These are phyloP conservation scores for Andricus grossulariae DNA, from an alignment of 1,140 invertebrate genomes.

Conservation along the genomic window DNA sequence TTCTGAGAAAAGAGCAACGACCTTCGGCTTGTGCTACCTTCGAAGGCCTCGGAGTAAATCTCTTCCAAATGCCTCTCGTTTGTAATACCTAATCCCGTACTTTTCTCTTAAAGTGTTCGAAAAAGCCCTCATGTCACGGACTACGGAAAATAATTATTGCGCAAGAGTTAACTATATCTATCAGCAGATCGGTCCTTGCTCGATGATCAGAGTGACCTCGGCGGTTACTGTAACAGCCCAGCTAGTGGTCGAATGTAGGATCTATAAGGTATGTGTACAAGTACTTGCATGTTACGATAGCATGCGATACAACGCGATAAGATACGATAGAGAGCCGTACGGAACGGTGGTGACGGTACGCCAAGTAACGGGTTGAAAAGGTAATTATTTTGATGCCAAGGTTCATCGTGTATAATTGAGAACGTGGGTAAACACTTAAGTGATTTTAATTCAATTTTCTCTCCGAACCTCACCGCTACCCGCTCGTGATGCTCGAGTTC, in stretches of 20 bases:
- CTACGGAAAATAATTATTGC: slow-evolving; percentile 72
- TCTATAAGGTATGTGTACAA: slow-evolving; percentile 45
- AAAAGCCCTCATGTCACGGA: slow-evolving; percentile 45
- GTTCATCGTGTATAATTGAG: slow-evolving; percentile 72
- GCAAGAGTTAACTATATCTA: slow-evolving; percentile 66
- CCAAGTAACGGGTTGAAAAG: slow-evolving; percentile 66
- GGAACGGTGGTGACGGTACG: slow-evolving; percentile 49
- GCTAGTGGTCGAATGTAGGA: slow-evolving; percentile 45
- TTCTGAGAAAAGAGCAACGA: slow-evolving; percentile 33
- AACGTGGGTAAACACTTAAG: slow-evolving; percentile 72
- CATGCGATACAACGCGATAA: slow-evolving; percentile 53
- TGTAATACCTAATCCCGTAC: slow-evolving; percentile 64
- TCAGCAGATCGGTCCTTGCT: slow-evolving; percentile 50
- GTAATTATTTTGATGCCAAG: slow-evolving; percentile 73
- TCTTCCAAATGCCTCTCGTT: slow-evolving; percentile 43
- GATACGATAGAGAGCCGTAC: slow-evolving; percentile 51
- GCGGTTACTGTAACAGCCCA: slow-evolving; percentile 55
- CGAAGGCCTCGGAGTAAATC: slow-evolving; percentile 20
- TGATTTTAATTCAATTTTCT: slow-evolving; percentile 72
- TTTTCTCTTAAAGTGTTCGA: slow-evolving; percentile 44
- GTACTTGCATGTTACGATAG: slow-evolving; percentile 40
- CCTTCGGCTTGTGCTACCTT: slow-evolving; percentile 25
- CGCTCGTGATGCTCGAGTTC: slow-evolving; percentile 52
- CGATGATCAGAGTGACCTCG: slow-evolving; percentile 40
- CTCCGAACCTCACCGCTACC: slow-evolving; percentile 47